These are phyloP conservation scores for Ophioninae sp. DNA, from an alignment of 2,888 invertebrate species.

Conservation along the genomic window DNA sequence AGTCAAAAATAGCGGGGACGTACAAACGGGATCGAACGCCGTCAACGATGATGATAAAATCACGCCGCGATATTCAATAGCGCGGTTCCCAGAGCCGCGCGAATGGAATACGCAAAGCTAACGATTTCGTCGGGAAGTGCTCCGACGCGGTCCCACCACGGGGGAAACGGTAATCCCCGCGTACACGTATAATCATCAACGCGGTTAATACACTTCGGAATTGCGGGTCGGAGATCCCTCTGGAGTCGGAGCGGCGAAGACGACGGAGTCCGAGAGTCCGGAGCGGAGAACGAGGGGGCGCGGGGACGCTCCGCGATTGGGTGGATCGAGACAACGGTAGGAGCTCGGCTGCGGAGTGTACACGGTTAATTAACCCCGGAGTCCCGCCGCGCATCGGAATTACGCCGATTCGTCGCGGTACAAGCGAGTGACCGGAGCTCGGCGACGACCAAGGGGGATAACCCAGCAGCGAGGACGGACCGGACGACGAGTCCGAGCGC, in stretches of 20 bases:
- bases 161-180: background rate
- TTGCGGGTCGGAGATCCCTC: conserved; percentile 53
- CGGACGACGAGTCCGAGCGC: background rate
- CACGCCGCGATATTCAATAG: conserved; percentile 76
- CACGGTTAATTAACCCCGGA: conserved; percentile 80
- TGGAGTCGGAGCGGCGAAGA: conserved; percentile 17
- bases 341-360: conserved; percentile 79
- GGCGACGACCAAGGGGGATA: background rate
- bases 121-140: background rate
- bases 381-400: conserved; percentile 66
- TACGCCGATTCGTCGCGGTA: conserved; percentile 42
- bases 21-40: background rate
- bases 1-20: too few relatives aligned
- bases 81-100: conserved; percentile 62
- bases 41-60: conserved; percentile 71
- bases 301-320: conserved; percentile 75
- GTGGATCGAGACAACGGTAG: conserved; percentile 79
- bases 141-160: too few relatives aligned
- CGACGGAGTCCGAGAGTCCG: conserved; percentile 41
- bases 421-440: conserved; percentile 8
- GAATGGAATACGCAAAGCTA: background rate
- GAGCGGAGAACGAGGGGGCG: conserved; percentile 62
- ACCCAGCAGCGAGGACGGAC: background rate
- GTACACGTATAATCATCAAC: conserved; percentile 8
- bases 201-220: conserved; percentile 8